phyloP scores from a whole-genome alignment of 2,888 invertebrate genomes.

The Eumacrocentrus americanus region DNA sequence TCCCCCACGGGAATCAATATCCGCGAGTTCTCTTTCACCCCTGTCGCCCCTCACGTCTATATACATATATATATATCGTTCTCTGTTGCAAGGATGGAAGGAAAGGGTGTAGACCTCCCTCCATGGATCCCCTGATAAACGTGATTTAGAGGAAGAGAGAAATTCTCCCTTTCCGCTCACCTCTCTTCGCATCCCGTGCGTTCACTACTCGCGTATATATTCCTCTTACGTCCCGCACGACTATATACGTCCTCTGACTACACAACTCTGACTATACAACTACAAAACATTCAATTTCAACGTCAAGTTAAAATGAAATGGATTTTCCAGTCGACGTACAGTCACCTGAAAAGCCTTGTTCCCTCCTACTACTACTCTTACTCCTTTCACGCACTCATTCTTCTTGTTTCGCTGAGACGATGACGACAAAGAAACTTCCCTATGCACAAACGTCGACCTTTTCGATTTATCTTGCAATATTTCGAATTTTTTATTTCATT shows the following conservation, averaged over 20 bases:
- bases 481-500: no score
- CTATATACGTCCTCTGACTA: constrained; percentile 52
- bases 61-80: constrained; percentile 49
- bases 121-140: constrained; percentile 49
- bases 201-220: constrained; percentile 25
- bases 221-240: constrained; percentile 31
- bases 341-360: constrained; percentile 37
- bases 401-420: no score
- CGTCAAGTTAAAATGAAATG: constrained; percentile 68
- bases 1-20: constrained; percentile 62
- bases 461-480: no score
- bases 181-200: constrained; percentile 30
- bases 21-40: constrained; percentile 49
- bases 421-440: no score
- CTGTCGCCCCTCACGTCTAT: constrained; percentile 44
- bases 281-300: constrained; percentile 69
- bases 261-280: constrained; percentile 48
- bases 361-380: constrained; percentile 14
- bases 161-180: constrained; percentile 31
- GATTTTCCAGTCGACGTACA: constrained; percentile 64
- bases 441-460: no score
- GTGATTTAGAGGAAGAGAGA: constrained; percentile 52
- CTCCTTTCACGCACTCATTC: no score
- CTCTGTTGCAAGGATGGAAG: constrained; percentile 32
- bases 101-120: constrained; percentile 26